phyloP scores from a whole-genome alignment of 2,797 vertebrate genomes.

The Allobates femoralis region DNA sequence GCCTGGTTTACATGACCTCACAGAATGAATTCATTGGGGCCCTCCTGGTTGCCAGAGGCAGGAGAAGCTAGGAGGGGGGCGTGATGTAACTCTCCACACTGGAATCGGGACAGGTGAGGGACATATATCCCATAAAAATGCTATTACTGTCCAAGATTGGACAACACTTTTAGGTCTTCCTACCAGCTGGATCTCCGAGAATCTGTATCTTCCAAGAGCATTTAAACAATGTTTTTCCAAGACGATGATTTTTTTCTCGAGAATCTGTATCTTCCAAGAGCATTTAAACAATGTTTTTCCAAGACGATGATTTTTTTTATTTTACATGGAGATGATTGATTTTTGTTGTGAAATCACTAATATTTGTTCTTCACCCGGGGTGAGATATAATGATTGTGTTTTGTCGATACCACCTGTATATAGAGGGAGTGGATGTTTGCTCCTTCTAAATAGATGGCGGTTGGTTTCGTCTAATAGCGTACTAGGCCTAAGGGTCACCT shows the following conservation, averaged over 20 bases:
- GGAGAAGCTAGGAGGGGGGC: no score
- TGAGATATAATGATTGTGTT: neutral
- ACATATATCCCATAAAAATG: no score
- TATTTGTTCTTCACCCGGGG: neutral
- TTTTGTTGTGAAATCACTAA: neutral
- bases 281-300: neutral
- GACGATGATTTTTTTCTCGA: neutral
- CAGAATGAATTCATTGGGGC: no score
- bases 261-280: neutral
- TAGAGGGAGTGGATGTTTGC: neutral
- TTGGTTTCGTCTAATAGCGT: neutral
- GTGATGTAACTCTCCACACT: no score
- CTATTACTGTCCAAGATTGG: no score
- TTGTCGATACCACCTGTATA: neutral
- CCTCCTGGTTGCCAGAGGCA: no score
- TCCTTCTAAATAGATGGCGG: slow-evolving; percentile 9
- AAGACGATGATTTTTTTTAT: neutral
- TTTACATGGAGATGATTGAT: neutral
- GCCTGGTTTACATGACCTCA: no score
- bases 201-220: neutral
- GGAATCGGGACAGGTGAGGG: no score
- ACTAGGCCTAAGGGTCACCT: neutral
- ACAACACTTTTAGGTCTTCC: no score
- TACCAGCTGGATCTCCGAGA: neutral
- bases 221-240: neutral